Percentiles rank a stretch among this genome's conserved stretches.
These are phyloP conservation scores for Hirudinaria manillensis DNA, from an alignment of 2,888 invertebrate species.

Conservation along the genomic window DNA sequence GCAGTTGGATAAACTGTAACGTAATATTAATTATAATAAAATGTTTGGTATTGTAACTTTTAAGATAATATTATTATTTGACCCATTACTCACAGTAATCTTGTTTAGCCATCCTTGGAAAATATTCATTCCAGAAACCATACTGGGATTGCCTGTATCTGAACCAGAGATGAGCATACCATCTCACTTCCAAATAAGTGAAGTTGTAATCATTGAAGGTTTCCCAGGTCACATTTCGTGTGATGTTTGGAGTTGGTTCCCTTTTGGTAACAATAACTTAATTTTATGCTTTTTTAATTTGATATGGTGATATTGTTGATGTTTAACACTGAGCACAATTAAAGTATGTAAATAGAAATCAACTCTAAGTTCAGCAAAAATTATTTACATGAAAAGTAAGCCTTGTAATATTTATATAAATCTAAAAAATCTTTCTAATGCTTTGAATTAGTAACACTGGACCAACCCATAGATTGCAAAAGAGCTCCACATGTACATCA, in stretches of 20 bases:
- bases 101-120: conserved; percentile 44
- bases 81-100: conserved; percentile 39
- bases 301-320: not conserved
- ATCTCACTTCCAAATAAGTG: conserved; percentile 47
- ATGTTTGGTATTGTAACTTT: no score
- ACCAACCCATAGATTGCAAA: conserved; percentile 55
- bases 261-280: conserved; percentile 39
- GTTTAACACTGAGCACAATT: not conserved
- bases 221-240: conserved; percentile 48
- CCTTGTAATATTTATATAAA: not conserved
- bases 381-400: not conserved
- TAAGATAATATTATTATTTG: not conserved
- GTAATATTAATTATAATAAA: no score
- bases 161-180: conserved; percentile 44
- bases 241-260: conserved; percentile 48
- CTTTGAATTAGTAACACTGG: not conserved
- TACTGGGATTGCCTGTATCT: conserved; percentile 50
- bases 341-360: not conserved
- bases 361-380: not conserved
- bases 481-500: conserved; percentile 56
- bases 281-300: not conserved
- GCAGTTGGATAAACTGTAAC: conserved; percentile 40
- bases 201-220: conserved; percentile 50
- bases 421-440: not conserved
- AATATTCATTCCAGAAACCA: conserved; percentile 52